Evolutionary conservation across 2,113 vertebrate species (phyloP).

Genomic region (Gracilinanus agilis): DNA sequence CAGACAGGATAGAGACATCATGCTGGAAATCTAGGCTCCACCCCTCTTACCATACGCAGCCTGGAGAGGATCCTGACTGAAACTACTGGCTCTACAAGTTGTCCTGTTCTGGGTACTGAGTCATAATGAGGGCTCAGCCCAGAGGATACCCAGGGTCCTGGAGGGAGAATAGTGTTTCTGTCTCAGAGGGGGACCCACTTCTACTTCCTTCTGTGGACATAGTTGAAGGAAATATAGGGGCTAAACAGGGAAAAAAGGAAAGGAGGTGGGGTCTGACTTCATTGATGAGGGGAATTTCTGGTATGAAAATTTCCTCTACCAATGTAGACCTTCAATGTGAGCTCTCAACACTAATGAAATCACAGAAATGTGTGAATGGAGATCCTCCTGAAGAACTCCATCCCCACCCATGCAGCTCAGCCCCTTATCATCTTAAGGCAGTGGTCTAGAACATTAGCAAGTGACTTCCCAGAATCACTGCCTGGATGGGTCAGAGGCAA

Average conservation of each 20-base stretch:
- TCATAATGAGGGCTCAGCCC: not conserved
- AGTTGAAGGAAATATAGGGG: too few relatives aligned
- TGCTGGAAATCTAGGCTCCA: not conserved
- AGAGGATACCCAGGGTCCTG: rapidly evolving
- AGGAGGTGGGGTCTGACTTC: not conserved
- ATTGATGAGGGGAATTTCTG: not conserved
- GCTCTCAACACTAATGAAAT: not conserved
- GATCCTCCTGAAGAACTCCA: not conserved
- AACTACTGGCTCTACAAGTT: rapidly evolving
- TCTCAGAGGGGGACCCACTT: not conserved
- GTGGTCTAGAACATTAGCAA: not conserved
- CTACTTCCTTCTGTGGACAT: rapidly evolving
- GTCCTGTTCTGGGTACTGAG: rapidly evolving
- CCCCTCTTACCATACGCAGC: not conserved
- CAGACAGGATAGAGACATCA: rapidly evolving
- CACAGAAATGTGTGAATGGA: not conserved
- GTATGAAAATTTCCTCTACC: not conserved
- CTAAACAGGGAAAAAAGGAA: not conserved
- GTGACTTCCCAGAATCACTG: not conserved
- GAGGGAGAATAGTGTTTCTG: too few relatives aligned
- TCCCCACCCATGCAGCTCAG: not conserved
- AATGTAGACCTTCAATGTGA: not conserved
- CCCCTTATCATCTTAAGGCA: not conserved
- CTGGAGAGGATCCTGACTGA: not conserved
- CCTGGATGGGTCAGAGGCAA: not conserved